phyloP scores from a whole-genome alignment of 2,113 vertebrate species.

The Pelvicachromis taeniatus region DNA sequence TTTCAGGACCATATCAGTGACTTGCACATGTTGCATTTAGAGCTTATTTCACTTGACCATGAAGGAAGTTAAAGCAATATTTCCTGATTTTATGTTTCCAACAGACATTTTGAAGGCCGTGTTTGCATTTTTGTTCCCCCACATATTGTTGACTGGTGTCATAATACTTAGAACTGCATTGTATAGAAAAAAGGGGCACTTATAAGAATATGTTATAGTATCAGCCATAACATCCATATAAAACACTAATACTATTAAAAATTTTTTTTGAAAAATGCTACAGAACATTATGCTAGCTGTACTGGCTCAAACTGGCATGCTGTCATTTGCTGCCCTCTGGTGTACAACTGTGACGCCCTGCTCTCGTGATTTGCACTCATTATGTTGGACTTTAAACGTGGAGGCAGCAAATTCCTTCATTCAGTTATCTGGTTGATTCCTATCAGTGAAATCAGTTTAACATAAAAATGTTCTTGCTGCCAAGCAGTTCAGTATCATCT shows the following conservation, averaged over 20 bases:
- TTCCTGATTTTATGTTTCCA: rapidly evolving
- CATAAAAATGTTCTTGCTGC: not conserved
- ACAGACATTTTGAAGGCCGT: not conserved
- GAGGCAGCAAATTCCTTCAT: not conserved
- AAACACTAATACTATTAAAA: too few relatives aligned
- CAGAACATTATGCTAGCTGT: not conserved
- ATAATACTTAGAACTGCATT: not conserved
- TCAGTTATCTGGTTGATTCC: rapidly evolving
- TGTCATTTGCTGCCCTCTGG: constrained; percentile 56
- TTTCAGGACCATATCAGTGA: not conserved
- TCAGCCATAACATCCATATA: not conserved
- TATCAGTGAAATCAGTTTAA: not conserved
- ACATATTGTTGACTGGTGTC: not conserved
- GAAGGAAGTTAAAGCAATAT: not conserved
- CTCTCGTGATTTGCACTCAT: not conserved
- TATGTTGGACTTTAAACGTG: not conserved
- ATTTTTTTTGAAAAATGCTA: too few relatives aligned
- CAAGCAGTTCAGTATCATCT: not conserved
- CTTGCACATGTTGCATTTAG: not conserved
- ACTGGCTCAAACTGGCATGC: not conserved
- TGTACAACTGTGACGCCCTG: not conserved
- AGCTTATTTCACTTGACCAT: not conserved
- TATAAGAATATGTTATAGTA: not conserved
- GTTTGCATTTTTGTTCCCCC: not conserved
- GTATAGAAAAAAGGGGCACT: rapidly evolving